Percentiles rank a stretch among this genome's conserved stretches.
phyloP scores from a whole-genome alignment of 1,140 invertebrate genomes.

The Diabrotica undecimpunctata region DNA sequence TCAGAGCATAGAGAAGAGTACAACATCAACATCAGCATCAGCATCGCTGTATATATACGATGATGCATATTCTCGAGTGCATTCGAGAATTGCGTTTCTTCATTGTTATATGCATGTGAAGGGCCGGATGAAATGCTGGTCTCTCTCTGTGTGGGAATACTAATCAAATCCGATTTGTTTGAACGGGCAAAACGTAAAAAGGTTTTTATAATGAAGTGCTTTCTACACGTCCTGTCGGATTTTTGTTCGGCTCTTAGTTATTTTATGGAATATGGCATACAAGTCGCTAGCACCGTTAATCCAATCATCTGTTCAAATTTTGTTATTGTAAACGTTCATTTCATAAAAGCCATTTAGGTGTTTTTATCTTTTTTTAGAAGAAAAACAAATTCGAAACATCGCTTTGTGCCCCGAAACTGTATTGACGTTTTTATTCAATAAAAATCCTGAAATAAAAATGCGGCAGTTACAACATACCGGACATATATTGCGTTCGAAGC shows the following conservation, averaged over 20 bases:
- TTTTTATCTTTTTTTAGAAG: conserved; percentile 18
- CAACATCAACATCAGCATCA: not conserved
- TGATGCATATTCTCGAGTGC: conserved; percentile 25
- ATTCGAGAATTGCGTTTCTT: conserved; percentile 34
- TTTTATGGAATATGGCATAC: conserved; percentile 39
- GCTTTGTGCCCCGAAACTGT: conserved; percentile 1
- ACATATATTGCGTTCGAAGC: not conserved
- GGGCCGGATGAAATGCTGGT: conserved; percentile 24
- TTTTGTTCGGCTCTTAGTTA: conserved; percentile 36
- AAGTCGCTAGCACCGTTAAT: conserved; percentile 35
- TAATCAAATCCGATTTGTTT: conserved; percentile 42
- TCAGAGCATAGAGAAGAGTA: not conserved
- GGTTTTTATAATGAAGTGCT: conserved; percentile 41
- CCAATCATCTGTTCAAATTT: conserved; percentile 37
- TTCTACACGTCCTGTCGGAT: conserved; percentile 36
- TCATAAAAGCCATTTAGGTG: conserved; percentile 29
- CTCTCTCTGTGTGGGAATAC: conserved; percentile 33
- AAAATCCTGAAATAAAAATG: conserved; percentile 4
- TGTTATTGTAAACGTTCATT: conserved; percentile 38
- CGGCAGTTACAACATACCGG: not conserved
- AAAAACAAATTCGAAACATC: conserved; percentile 17
- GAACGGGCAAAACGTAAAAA: conserved; percentile 39
- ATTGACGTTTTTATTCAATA: conserved; percentile 7
- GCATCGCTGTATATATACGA: conserved; percentile 8
- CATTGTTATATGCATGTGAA: conserved; percentile 34